phyloP scores from a whole-genome alignment of 2,113 vertebrate genomes.

The Bettongia penicillata region DNA sequence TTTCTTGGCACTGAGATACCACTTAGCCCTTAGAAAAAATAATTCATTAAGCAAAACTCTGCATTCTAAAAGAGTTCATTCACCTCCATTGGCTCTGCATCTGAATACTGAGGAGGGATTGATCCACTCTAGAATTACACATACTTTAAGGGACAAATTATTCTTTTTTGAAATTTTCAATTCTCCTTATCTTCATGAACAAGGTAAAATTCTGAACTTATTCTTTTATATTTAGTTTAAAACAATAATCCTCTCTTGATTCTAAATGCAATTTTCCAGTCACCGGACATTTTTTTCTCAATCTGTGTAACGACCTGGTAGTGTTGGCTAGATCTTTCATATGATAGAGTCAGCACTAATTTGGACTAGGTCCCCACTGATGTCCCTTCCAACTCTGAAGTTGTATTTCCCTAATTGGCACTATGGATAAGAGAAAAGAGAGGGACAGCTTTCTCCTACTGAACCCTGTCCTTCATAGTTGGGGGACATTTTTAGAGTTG shows the following conservation, averaged over 20 bases:
- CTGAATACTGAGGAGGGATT: neutral
- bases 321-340: neutral
- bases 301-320: neutral
- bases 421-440: neutral
- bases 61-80: neutral
- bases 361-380: neutral
- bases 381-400: neutral
- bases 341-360: neutral
- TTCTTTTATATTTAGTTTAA: neutral
- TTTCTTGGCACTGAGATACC: neutral
- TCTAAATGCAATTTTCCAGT: neutral
- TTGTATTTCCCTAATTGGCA: neutral
- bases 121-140: neutral
- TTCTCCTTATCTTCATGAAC: neutral
- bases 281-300: neutral
- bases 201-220: neutral
- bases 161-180: neutral
- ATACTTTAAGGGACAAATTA: neutral
- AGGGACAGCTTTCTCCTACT: neutral
- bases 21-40: neutral
- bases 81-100: neutral
- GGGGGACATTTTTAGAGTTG: neutral
- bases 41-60: neutral
- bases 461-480: neutral
- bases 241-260: neutral